These are phyloP conservation scores for Drosophila rhopaloa DNA, from an alignment of 1,140 invertebrate genomes.

Conservation along the genomic window DNA sequence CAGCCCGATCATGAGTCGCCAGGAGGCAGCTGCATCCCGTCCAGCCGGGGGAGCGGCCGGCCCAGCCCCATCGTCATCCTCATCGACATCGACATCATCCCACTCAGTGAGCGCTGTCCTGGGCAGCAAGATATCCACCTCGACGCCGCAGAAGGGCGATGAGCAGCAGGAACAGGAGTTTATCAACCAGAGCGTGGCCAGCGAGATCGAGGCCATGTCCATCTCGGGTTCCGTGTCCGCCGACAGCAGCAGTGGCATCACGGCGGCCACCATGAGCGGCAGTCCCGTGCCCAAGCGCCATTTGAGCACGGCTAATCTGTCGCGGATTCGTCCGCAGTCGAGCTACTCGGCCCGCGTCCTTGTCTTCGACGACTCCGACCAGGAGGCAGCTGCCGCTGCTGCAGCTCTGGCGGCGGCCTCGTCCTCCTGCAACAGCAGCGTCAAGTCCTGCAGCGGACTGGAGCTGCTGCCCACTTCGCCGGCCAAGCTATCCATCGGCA, in stretches of 20 bases:
- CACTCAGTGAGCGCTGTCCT: conserved; percentile 11
- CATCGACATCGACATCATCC: conserved; percentile 17
- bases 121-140: conserved; percentile 76
- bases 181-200: conserved; percentile 62
- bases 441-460: conserved; percentile 58
- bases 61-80: conserved; percentile 20
- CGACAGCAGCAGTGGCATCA: conserved; percentile 56
- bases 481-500: conserved; percentile 57
- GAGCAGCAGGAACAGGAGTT: conserved; percentile 51
- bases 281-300: conserved; percentile 78
- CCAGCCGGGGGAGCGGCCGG: conserved; percentile 5
- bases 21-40: conserved; percentile 39
- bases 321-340: conserved; percentile 78
- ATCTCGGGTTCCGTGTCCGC: conserved; percentile 49
- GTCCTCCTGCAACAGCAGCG: conserved; percentile 39
- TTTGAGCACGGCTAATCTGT: conserved; percentile 64
- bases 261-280: conserved; percentile 28
- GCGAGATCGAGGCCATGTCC: conserved; percentile 64
- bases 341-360: conserved; percentile 80
- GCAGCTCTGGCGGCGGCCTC: conserved; percentile 27
- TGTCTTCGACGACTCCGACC: conserved; percentile 80
- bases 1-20: conserved; percentile 60
- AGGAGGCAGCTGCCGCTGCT: conserved; percentile 59
- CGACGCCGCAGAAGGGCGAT: conserved; percentile 70
- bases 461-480: conserved; percentile 72